Percentiles rank a stretch among this genome's conserved stretches.
Conservation (phyloP, 2,113 vertebrate species). For the Camelus dromedarius region DNA sequence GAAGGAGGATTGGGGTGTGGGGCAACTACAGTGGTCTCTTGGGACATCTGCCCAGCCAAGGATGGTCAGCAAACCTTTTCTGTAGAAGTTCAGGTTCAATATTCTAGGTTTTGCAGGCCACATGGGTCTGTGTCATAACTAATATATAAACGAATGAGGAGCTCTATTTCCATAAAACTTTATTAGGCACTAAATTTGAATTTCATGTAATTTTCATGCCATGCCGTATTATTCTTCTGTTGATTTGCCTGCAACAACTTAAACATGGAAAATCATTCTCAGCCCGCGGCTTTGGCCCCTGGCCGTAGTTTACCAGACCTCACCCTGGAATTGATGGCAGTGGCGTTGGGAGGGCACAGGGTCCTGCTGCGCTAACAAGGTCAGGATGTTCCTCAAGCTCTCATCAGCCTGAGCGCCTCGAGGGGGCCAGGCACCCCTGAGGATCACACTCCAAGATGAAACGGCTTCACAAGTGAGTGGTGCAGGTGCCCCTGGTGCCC, state of each 20-base stretch:
- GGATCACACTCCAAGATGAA: rapidly evolving
- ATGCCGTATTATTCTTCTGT: background rate
- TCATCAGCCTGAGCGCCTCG: background rate
- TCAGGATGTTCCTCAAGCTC: background rate
- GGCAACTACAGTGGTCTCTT: background rate
- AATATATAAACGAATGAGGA: background rate
- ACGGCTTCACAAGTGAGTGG: too few relatives aligned
- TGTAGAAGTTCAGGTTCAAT: background rate
- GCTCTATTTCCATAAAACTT: background rate
- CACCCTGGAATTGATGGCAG: background rate
- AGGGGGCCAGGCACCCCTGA: rapidly evolving
- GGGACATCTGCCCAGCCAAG: background rate
- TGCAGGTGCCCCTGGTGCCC: too few relatives aligned
- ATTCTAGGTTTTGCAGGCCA: background rate
- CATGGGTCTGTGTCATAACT: background rate
- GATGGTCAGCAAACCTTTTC: background rate
- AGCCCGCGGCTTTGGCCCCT: background rate
- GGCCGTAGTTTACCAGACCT: background rate
- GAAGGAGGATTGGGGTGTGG: background rate
- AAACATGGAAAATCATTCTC: background rate
- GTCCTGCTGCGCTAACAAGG: background rate
- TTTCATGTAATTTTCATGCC: background rate
- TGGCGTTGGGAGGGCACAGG: background rate
- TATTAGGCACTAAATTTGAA: background rate
- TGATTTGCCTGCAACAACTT: background rate